These are phyloP conservation scores for Suncus etruscus DNA, from an alignment of 2,113 vertebrate species.

Conservation along the genomic window DNA sequence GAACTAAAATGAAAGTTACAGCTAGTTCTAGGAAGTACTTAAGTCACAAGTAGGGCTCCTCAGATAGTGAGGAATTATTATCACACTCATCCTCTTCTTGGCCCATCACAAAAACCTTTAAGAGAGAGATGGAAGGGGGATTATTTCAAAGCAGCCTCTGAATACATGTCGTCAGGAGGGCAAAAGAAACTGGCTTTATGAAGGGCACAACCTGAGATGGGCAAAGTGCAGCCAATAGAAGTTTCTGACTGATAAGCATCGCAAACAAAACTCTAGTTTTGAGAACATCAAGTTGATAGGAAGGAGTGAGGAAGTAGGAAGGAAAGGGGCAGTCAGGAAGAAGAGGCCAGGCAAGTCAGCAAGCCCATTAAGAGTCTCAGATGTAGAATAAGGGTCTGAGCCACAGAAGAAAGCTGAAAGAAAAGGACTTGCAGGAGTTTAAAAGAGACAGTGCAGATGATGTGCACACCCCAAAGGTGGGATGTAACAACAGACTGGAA, in stretches of 20 bases:
- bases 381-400: background rate
- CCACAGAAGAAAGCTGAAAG: background rate
- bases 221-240: fast-evolving
- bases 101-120: background rate
- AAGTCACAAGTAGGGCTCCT: background rate
- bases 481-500: background rate
- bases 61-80: background rate
- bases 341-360: background rate
- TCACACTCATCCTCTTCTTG: too few relatives aligned
- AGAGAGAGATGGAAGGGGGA: background rate
- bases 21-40: background rate
- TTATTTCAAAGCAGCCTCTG: background rate
- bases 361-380: background rate
- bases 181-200: background rate
- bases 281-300: background rate
- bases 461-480: background rate
- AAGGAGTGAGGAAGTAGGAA: background rate
- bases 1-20: background rate
- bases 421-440: background rate
- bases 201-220: background rate
- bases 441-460: background rate
- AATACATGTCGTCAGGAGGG: too few relatives aligned
- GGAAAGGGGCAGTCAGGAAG: background rate
- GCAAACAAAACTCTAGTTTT: background rate
- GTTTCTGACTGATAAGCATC: background rate